A percentile compares a stretch with the other conserved stretches of the same genome.
Evolutionary conservation across 2,888 invertebrate species (phyloP).

Genomic region (Chrysodeixis includens): DNA sequence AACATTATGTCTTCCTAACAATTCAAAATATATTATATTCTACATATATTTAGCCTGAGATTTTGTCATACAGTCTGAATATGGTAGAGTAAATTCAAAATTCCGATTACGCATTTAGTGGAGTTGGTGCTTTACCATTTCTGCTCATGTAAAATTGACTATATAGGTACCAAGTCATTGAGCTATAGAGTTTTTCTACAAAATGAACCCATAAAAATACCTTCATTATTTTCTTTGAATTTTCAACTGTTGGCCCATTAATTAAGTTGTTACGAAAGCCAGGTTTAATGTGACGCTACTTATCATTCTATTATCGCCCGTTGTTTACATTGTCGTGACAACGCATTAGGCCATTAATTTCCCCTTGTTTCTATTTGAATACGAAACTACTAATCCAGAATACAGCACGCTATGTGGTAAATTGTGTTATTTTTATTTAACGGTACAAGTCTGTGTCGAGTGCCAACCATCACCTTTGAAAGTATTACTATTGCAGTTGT

Average conservation of each 20-base stretch:
- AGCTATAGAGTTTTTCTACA: too few species aligned
- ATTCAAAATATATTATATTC: background rate
- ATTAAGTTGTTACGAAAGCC: background rate
- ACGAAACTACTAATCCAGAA: background rate
- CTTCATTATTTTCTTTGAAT: background rate
- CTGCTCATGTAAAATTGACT: too few species aligned
- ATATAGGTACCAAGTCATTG: too few species aligned
- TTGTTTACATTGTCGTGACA: background rate
- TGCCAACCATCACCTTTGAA: too few species aligned
- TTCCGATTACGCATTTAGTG: background rate
- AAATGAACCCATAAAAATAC: background rate
- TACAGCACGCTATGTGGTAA: background rate
- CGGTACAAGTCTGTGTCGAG: background rate
- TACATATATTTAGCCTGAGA: background rate
- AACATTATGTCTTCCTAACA: background rate
- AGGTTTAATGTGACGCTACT: background rate
- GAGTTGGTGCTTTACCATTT: background rate
- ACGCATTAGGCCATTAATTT: constrained; percentile 1
- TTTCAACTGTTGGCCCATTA: background rate
- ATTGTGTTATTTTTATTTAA: background rate
- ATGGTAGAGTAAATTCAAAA: background rate
- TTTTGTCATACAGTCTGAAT: background rate
- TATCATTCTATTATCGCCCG: background rate
- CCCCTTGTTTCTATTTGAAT: constrained; percentile 1
- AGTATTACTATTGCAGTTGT: too few species aligned